Evolutionary conservation across 1,140 invertebrate species (phyloP).

Genomic region (Magallana gigas): DNA sequence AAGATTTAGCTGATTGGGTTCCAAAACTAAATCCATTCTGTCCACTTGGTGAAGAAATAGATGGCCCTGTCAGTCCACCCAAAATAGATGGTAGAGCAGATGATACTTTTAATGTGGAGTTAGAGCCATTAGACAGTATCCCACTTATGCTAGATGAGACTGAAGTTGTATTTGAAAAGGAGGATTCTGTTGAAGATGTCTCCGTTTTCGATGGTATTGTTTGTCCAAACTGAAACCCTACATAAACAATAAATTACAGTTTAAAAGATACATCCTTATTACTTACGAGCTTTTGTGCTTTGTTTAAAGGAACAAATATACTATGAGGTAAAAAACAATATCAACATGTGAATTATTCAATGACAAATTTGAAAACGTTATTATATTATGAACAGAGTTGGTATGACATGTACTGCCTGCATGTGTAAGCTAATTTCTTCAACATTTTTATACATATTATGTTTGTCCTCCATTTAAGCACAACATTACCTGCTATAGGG

Average conservation of each 20-base stretch:
- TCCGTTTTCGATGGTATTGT: not conserved
- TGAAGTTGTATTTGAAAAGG: not conserved
- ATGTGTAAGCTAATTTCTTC: too few relatives aligned
- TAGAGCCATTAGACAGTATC: not conserved
- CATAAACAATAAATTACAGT: not conserved
- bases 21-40: not conserved
- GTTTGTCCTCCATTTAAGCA: too few relatives aligned
- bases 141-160: not conserved
- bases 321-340: too few relatives aligned
- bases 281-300: too few relatives aligned
- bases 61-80: not conserved
- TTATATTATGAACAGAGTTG: too few relatives aligned
- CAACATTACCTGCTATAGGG: not conserved
- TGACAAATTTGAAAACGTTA: too few relatives aligned
- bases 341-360: too few relatives aligned
- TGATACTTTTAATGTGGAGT: not conserved
- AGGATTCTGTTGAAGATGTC: not conserved
- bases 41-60: not conserved
- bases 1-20: not conserved
- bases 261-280: too few relatives aligned
- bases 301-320: too few relatives aligned
- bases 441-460: too few relatives aligned
- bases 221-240: slow-evolving; percentile 25
- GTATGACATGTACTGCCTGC: too few relatives aligned
- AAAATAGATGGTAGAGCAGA: not conserved